Evolutionary conservation across 2,888 invertebrate genomes (phyloP), one percentile per base, ranked within the genome.

Genomic region (Dryobotodes eremita): DNA sequence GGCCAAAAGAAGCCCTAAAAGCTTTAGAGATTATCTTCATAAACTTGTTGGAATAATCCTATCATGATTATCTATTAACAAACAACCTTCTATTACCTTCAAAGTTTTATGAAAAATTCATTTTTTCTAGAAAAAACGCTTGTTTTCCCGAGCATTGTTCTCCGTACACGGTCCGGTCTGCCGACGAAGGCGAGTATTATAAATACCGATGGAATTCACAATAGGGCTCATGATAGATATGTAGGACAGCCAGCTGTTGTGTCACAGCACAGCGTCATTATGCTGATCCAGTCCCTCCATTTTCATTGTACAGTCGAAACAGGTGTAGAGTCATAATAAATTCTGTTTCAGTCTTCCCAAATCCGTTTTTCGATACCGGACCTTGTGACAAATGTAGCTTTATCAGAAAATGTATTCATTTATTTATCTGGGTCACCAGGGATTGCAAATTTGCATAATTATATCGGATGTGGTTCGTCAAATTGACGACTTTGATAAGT

Each of bases 161-260:
- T 61, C 53, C 31, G 57, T 74, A 55, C n/a, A 75, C 55, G 62
- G 66, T 36, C 64, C 42, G 59, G 31, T 64, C n/a, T 72, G 59
- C 36, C 36, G 23, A n/a, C 48, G 8, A 62, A 72, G 64, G 69
- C 13, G 20, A n/a, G 50, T 46, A 69, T 71, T 68, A 77, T 85
- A 74, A 77, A 75, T 71, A 73, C 68, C 36, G 61, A 79, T 72
- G n/a, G 80, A 71, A 83, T 80, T 69, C 68, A 85, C 71, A 74
- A 75, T 77, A 77, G 70, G 53, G 76, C 65, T 77, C 65, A 64
- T 86, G 71, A 65, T 79, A 70, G 50, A 61, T 70, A 83, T 80
- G 64, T 88, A 75, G 86, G 86, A 80, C 83, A 77, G 31, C 53
- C 86, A 85, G 80, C 86, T 86, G 86, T 71, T 80, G 76, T 86